Evolutionary conservation across 1,140 invertebrate species (phyloP).

Genomic region (Neodiprion fabricii): DNA sequence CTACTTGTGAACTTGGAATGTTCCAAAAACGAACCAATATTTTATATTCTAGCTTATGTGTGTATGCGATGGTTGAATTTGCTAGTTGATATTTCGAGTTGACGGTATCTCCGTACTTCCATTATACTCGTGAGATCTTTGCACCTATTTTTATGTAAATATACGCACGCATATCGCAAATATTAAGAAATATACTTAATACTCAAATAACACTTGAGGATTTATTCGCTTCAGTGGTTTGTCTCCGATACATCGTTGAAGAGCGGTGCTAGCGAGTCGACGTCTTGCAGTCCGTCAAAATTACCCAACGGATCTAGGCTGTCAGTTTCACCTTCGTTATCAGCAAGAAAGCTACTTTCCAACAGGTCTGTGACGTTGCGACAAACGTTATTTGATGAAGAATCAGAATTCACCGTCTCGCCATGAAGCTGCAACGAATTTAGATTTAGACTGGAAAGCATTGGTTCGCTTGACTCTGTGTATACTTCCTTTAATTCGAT

Average conservation of each 20-base stretch:
- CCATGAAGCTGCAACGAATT: slow-evolving; percentile 52
- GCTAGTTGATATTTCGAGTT: background rate
- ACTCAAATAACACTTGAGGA: background rate
- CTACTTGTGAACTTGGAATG: background rate
- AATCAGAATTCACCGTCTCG: slow-evolving; percentile 30
- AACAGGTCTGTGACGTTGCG: slow-evolving; percentile 54
- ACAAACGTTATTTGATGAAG: slow-evolving; percentile 34
- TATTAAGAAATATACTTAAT: background rate
- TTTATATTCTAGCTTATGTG: background rate
- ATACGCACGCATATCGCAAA: background rate
- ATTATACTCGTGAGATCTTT: background rate
- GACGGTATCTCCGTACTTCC: background rate
- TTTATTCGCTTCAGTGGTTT: slow-evolving; percentile 43
- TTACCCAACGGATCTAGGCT: slow-evolving; percentile 52
- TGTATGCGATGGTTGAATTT: background rate
- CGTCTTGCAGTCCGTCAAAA: slow-evolving; percentile 58
- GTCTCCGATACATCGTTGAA: slow-evolving; percentile 58
- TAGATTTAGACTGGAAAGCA: slow-evolving; percentile 56
- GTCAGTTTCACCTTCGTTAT: slow-evolving; percentile 46
- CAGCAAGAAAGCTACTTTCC: slow-evolving; percentile 48
- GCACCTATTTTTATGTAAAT: background rate
- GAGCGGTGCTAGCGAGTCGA: slow-evolving; percentile 54
- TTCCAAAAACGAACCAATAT: background rate
- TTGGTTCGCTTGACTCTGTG: slow-evolving; percentile 52
- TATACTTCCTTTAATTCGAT: slow-evolving; percentile 44